Percentiles rank a stretch among this genome's conserved stretches.
Conservation (phyloP, 2,888 invertebrate species). For the Arge pagana region DNA sequence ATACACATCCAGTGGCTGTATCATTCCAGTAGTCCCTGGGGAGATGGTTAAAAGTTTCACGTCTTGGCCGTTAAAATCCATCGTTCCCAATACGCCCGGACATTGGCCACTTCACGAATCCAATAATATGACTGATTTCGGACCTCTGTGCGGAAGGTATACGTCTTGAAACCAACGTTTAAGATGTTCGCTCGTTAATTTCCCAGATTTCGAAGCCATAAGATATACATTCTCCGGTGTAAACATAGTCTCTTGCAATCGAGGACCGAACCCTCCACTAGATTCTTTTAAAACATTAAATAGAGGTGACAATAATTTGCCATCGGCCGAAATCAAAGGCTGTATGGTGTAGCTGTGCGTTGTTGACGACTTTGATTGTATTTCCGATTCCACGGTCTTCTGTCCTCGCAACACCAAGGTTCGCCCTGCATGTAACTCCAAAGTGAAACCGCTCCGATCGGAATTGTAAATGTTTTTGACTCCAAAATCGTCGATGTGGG, state of each 20-base stretch:
- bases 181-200: too few species aligned
- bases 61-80: background rate
- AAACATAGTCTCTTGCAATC: constrained; percentile 23
- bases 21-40: background rate
- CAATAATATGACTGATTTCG: background rate
- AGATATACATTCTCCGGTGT: constrained; percentile 23
- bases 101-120: background rate
- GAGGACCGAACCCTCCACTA: constrained; percentile 27
- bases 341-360: constrained; percentile 33
- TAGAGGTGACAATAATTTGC: constrained; percentile 28
- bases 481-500: too few species aligned
- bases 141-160: too few species aligned
- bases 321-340: constrained; percentile 26
- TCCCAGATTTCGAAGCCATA: constrained; percentile 32
- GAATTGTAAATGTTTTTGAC: too few species aligned
- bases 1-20: background rate
- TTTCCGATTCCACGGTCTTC: too few species aligned
- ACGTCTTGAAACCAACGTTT: too few species aligned
- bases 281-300: constrained; percentile 32
- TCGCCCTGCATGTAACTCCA: too few species aligned
- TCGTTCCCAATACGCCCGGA: background rate
- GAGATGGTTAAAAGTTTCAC: background rate
- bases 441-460: too few species aligned
- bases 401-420: too few species aligned
- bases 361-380: too few species aligned